phyloP scores from a whole-genome alignment of 2,888 invertebrate genomes.

The Meghimatium bilineatum region DNA sequence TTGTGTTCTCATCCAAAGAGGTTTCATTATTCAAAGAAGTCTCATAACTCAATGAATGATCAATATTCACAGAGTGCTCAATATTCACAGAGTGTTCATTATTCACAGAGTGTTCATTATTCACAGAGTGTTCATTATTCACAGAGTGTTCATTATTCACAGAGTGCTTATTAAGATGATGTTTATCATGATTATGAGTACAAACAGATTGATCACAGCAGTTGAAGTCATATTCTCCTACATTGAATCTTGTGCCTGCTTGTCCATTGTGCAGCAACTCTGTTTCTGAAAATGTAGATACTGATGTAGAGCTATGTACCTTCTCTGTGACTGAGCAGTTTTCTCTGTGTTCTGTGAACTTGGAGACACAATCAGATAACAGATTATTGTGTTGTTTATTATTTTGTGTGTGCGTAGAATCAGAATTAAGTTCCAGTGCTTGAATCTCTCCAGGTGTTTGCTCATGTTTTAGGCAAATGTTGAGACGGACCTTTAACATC shows the following conservation, averaged over 20 bases:
- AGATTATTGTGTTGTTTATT: neutral
- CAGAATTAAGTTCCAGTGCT: neutral
- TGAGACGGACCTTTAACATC: conserved; percentile 47
- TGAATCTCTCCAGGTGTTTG: neutral
- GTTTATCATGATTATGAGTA: neutral
- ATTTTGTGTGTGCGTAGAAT: neutral
- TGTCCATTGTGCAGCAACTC: neutral
- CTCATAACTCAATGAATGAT: too few relatives aligned
- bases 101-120: too few relatives aligned
- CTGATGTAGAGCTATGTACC: neutral
- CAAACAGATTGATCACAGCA: neutral
- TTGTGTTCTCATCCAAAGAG: too few relatives aligned
- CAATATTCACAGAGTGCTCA: too few relatives aligned
- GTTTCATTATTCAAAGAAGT: too few relatives aligned
- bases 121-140: neutral
- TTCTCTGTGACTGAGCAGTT: neutral
- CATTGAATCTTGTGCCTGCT: neutral
- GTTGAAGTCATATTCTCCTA: neutral
- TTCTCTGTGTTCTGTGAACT: neutral
- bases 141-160: too few relatives aligned
- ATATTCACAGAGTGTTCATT: neutral
- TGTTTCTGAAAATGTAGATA: neutral
- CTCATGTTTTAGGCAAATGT: neutral
- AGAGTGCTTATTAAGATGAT: neutral
- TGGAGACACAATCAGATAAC: neutral